Percentiles rank a stretch among this genome's conserved stretches.
phyloP scores from a whole-genome alignment of 2,888 invertebrate genomes.

The Tipula vernalis region DNA sequence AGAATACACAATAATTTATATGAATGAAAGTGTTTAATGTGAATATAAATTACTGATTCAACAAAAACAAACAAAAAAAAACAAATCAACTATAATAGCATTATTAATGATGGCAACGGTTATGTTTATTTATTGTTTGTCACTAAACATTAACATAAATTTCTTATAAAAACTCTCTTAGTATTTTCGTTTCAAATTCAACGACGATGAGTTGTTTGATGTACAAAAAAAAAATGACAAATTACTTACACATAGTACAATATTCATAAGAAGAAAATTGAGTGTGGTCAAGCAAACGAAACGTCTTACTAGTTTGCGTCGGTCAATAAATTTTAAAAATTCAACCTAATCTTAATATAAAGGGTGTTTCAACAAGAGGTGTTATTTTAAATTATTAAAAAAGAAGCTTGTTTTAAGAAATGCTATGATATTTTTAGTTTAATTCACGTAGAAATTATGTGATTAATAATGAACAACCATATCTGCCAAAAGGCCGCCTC shows the following conservation, averaged over 20 bases:
- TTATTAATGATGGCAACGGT: background rate
- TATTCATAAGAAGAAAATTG: background rate
- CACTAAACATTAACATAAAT: background rate
- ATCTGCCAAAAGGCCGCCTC: too few species aligned
- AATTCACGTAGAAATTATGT: too few species aligned
- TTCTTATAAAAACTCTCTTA: background rate
- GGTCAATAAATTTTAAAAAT: background rate
- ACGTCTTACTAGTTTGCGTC: background rate
- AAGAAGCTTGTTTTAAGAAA: too few species aligned
- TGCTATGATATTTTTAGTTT: too few species aligned
- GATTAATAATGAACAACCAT: too few species aligned
- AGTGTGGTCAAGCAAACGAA: background rate
- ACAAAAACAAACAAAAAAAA: background rate
- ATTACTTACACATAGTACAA: background rate
- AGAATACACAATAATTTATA: background rate
- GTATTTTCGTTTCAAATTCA: background rate
- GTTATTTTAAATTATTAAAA: too few species aligned
- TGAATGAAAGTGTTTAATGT: background rate
- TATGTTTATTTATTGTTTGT: background rate
- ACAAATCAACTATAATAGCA: background rate
- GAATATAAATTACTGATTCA: background rate
- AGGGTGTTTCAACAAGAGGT: too few species aligned
- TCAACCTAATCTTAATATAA: background rate
- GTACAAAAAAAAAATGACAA: background rate
- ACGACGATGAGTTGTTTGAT: background rate